Base-by-base conservation (phyloP, 2,888 invertebrate species). In the Bellardia bayeri region DNA sequence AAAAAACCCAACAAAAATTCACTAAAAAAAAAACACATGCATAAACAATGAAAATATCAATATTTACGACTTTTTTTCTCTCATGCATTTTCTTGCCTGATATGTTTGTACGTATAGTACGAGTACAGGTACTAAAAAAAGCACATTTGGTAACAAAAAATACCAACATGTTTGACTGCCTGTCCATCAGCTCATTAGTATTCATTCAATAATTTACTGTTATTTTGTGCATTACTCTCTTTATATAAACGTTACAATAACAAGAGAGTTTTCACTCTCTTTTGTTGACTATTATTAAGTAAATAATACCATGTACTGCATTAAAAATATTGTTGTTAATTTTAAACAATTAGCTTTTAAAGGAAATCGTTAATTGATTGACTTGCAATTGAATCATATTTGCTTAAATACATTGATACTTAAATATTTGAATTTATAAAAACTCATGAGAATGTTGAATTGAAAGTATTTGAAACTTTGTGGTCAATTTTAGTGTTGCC, bases 191-290 rank as follows among this genome's bases (percentile, higher is more conserved):
- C 71, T 79, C 63, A 86, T 78, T 86, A 69, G 79, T 82, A 86
- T 86, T 86, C 79, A 86, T 86, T 86, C 79, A 82, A 82, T 68
- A 82, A 74, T 74, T 74, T 81, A 79, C 78, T 63, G 82, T 79
- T 82, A 82, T 45, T 81, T 82, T 49, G 16, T 40, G 5, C 7
- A 33, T 14, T 33, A 4, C n/a, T 82, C 61, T 75, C 61, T 71
- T 30, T 13, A 14, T 45, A 11, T 54, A 45, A 45, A 23, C 61
- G 13, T 49, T 30, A 30, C 37, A 11, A 2, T 16, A 54, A 16
- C 51, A n/a, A 30, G 4, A 42, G 66, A 33, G 37, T n/a, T 68
- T 45, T 45, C n/a, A 78, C n/a, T 33, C 58, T 49, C 56, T 68
- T 42, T 56, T 37, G 5, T 45, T 45, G 3, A 45, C 13, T 45